Evolutionary conservation across 1,140 invertebrate genomes (phyloP), one percentile per base, ranked within the genome.

Genomic region (Mylabris phalerata): DNA sequence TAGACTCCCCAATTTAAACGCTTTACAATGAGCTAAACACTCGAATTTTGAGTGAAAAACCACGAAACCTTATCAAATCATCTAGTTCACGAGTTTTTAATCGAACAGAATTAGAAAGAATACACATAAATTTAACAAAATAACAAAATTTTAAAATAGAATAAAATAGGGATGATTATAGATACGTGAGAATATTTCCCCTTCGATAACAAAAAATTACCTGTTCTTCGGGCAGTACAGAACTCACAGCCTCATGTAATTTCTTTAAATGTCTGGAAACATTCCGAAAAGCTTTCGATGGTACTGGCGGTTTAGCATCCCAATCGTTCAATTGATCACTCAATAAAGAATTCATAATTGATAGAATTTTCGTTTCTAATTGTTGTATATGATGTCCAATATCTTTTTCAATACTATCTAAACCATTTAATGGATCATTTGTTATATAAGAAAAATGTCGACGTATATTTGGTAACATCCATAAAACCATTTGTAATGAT

Each of bases 231-330:
- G 90, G 89, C 57, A 94, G 77, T 65, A 93, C 85, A 60, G 83
- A 82, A 48, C 84, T 84, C 49, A 98, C 84, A 24, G 93, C 93
- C 78, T 97, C 93, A 71, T 98, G 91, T 50, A 98, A 78, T 77
- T 95, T 96, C 3, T 87, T 84, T 71, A 98, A 79, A 74, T 96
- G 92, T 75, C 90, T 88, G 50, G 92, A 94, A 69, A 98, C 92
- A 75, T 88, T 89, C 60, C 92, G 84, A 75, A 98, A 97, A 67
- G 88, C 86, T 67, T 87, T 84, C 2, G 95, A 98, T 32, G 96
- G 96, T 62, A 98, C 89, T 2, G 95, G 95, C 24, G 95, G 93
- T 69, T 91, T 89, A 0, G 94, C 93, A 73, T 94, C 92, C 95
- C 95, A 98, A 61, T 80, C 80, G 10, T 78, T 78, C 59, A 95